These are phyloP conservation scores for Monarcha castaneiventris DNA, from an alignment of 2,113 vertebrate genomes.

Conservation along the genomic window DNA sequence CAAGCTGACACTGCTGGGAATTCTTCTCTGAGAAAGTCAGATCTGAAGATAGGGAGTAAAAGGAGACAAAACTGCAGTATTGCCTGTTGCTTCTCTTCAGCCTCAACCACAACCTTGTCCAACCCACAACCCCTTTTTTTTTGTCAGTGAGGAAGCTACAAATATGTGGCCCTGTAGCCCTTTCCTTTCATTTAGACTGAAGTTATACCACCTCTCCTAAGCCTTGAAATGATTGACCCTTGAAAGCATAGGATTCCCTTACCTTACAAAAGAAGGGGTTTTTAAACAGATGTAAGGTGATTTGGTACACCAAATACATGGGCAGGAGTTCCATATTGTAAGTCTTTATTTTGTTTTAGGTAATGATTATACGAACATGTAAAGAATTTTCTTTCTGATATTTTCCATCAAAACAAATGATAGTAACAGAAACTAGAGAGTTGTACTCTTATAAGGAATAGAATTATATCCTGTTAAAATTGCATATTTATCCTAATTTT, in stretches of 20 bases:
- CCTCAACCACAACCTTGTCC: not conserved
- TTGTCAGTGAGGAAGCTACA: not conserved
- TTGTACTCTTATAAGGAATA: not conserved
- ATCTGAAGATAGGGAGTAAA: not conserved
- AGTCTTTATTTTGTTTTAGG: not conserved
- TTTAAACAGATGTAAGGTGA: not conserved
- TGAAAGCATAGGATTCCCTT: not conserved
- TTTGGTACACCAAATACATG: not conserved
- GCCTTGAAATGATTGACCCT: not conserved
- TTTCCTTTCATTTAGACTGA: not conserved
- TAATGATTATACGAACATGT: not conserved
- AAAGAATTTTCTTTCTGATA: not conserved
- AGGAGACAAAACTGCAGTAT: not conserved
- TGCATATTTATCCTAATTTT: not conserved
- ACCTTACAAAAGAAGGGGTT: fast-evolving
- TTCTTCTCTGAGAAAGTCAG: not conserved
- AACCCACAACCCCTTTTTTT: fast-evolving
- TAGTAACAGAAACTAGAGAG: not conserved
- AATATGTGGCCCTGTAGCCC: fast-evolving
- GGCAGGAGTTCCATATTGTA: not conserved
- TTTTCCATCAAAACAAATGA: not conserved
- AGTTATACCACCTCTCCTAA: not conserved
- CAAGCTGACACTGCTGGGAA: not conserved
- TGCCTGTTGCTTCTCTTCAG: not conserved
- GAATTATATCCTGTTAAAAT: not conserved